Conservation (phyloP, 30 jellyfish, hydroid and myxozoan genomes). For the Cassiopea andromeda region DNA sequence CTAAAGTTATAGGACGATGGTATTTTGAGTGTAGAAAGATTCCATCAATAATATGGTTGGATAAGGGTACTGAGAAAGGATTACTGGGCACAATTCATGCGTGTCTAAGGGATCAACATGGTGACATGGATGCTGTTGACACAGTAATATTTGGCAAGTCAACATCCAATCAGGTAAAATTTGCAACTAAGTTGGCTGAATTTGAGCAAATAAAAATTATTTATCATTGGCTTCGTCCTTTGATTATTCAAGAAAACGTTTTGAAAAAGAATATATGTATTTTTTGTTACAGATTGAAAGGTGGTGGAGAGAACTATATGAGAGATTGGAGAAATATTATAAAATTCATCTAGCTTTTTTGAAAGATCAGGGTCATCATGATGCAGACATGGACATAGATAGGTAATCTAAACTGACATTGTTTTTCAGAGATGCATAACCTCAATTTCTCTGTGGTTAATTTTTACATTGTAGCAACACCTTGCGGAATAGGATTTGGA, state of each 20-base stretch:
- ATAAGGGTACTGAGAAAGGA: constrained; percentile 72
- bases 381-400: not conserved
- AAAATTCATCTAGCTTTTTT: constrained; percentile 5
- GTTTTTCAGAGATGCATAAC: not conserved
- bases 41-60: constrained; percentile 31
- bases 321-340: constrained; percentile 35
- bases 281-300: constrained; percentile 49
- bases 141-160: constrained; percentile 71
- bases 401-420: not conserved
- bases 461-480: not conserved
- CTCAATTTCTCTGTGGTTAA: not conserved
- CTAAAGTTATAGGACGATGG: constrained; percentile 61
- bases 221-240: not conserved
- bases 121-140: constrained; percentile 43
- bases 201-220: not conserved
- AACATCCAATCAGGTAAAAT: constrained; percentile 60
- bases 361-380: constrained; percentile 4
- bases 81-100: constrained; percentile 63
- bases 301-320: constrained; percentile 67
- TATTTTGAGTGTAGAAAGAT: constrained; percentile 48
- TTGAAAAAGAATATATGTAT: not conserved
- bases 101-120: constrained; percentile 27
- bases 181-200: not conserved
- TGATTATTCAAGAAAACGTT: not conserved
- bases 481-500: not conserved